Base-by-base conservation (phyloP, 2,888 invertebrate genomes). In the Margaritifera margaritifera region DNA sequence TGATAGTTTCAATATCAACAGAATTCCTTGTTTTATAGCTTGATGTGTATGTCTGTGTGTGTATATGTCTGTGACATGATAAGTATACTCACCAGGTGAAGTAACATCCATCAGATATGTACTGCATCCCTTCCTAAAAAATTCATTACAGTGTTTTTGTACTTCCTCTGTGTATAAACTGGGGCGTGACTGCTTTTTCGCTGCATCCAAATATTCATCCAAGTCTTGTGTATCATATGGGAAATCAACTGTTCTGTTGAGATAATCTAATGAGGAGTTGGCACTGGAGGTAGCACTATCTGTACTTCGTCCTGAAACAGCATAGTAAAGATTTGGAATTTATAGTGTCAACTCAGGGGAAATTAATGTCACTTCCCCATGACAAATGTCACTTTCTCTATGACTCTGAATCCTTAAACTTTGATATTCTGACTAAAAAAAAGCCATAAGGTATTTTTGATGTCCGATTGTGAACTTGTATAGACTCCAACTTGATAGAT, bases 91-190 rank as follows among this genome's bases (percentile, higher is more conserved):
- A 79, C 81, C 82, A 65, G 85, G 86, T 31, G 84, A 85, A 6
- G 86, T 85, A 31, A 84, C 84, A 78, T 86, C 83, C 25, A 85
- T 76, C 53, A 69, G 50, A 54, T 73, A 69, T 58, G 65, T 74
- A 60, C 62, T 64, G 27, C 69, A 63, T 22, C 80, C 82, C 2
- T 72, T 69, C 6, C 61, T 53, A 56, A 80, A 64, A 51, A 66
- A 74, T 51, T 71, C 64, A 62, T 79, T 68, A 52, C 84, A 55
- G 53, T 74, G 75, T 64, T 59, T 72, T 59, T 80, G 76, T 51
- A 80, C 60, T 53, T 61, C 65, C 11, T 64, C 22, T 15, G 67
- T 57, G 58, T 77, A 80, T 31, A 79, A 6, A 57, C 72, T 76
- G 19, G 72, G 77, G 4, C 69, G 54, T 56, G 70, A 61, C n/a